Percentiles rank a stretch among this genome's conserved stretches.
Conservation (phyloP, 2,113 vertebrate genomes). For the Mesoclemmys tuberculata region DNA sequence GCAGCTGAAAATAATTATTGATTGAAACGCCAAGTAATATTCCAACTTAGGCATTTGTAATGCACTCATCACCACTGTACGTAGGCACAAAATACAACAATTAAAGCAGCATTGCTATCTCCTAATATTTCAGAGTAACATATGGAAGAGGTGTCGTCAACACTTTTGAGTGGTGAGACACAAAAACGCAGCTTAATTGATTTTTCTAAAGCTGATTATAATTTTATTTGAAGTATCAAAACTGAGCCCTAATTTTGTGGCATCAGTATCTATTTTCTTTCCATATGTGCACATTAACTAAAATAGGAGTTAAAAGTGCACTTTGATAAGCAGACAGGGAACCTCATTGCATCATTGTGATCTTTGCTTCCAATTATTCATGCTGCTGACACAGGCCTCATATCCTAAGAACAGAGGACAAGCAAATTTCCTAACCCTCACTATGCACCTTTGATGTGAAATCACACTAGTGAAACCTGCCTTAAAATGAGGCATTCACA, state of each 20-base stretch:
- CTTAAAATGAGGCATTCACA: background rate
- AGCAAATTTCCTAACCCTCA: slow-evolving; percentile 50
- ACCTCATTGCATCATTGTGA: slow-evolving; percentile 51
- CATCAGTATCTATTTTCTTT: slow-evolving; percentile 44
- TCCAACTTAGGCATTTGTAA: background rate
- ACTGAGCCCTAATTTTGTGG: slow-evolving; percentile 53
- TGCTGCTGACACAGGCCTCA: slow-evolving; percentile 52
- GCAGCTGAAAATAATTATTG: background rate
- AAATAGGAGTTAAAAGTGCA: slow-evolving; percentile 47
- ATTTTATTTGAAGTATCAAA: slow-evolving; percentile 48
- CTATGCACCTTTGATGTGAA: background rate
- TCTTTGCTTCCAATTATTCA: slow-evolving; percentile 55
- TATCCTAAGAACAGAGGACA: slow-evolving; percentile 51
- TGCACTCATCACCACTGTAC: background rate
- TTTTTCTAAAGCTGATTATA: slow-evolving; percentile 46
- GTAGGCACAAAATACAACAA: background rate
- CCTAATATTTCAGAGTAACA: background rate
- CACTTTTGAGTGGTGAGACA: slow-evolving; percentile 37
- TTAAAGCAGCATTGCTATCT: background rate
- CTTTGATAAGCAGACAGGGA: slow-evolving; percentile 62
- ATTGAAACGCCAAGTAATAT: background rate
- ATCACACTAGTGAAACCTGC: background rate
- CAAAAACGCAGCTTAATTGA: slow-evolving; percentile 45
- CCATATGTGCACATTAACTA: slow-evolving; percentile 48
- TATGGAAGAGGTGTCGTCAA: slow-evolving; percentile 42